These are phyloP conservation scores for Aleadryas rufinucha DNA, from an alignment of 2,113 vertebrate species.

Conservation along the genomic window DNA sequence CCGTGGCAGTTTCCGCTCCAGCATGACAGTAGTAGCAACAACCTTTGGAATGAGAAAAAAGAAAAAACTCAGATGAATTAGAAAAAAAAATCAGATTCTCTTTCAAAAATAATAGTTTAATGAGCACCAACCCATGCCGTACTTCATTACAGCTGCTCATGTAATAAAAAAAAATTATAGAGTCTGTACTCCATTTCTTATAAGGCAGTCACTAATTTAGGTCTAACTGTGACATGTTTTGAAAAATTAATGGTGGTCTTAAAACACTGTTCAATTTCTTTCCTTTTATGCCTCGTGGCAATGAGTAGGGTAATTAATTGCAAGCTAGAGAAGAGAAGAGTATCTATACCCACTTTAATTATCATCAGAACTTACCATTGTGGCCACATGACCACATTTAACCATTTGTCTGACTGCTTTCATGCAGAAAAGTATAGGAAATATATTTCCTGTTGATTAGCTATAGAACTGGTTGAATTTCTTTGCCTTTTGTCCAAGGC, in stretches of 20 bases:
- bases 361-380: background rate
- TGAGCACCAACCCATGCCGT: fast-evolving
- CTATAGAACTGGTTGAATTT: background rate
- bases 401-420: background rate
- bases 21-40: conserved; percentile 90
- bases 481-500: background rate
- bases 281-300: background rate
- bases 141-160: background rate
- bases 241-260: background rate
- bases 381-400: background rate
- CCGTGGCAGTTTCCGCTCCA: conserved; percentile 87
- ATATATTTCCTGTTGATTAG: background rate
- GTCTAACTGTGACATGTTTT: background rate
- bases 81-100: background rate
- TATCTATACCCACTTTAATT: background rate
- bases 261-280: background rate
- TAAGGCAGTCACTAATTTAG: background rate
- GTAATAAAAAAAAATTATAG: background rate
- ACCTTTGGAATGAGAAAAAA: conserved; percentile 70
- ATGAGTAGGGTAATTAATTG: background rate
- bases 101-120: background rate
- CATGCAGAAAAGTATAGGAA: background rate
- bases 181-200: background rate
- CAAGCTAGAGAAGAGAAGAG: background rate
- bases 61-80: background rate